These are phyloP conservation scores for Erythrocercus mccallii DNA, from an alignment of 2,113 vertebrate species.

Conservation along the genomic window DNA sequence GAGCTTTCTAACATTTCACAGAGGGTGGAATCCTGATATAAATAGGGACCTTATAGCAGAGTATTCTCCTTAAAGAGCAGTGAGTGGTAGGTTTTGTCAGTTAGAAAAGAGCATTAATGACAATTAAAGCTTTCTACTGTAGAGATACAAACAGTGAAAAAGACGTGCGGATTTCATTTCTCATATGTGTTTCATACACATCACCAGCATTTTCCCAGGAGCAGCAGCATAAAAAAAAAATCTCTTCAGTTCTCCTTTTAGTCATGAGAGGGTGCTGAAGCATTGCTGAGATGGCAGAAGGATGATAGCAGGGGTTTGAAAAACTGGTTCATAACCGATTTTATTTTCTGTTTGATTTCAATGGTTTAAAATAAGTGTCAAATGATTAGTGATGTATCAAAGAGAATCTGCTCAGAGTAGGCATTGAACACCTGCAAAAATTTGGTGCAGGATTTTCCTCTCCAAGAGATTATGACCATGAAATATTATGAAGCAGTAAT, in stretches of 20 bases:
- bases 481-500: background rate
- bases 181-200: background rate
- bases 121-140: background rate
- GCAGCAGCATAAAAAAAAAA: background rate
- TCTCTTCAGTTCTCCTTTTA: background rate
- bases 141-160: background rate
- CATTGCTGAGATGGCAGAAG: background rate
- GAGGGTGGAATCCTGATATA: background rate
- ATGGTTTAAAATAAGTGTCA: background rate
- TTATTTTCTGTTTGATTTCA: background rate
- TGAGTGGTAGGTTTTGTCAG: background rate
- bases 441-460: background rate
- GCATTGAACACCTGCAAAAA: background rate
- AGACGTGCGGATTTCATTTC: background rate
- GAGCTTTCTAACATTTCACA: background rate
- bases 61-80: background rate
- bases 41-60: background rate
- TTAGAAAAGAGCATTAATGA: background rate
- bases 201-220: background rate
- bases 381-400: background rate
- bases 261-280: conserved; percentile 51
- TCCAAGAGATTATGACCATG: background rate
- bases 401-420: background rate
- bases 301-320: background rate
- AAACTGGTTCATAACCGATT: background rate